Percentiles rank a stretch among this genome's conserved stretches.
These are phyloP conservation scores for Helleia helle DNA, from an alignment of 2,888 invertebrate species.

Conservation along the genomic window DNA sequence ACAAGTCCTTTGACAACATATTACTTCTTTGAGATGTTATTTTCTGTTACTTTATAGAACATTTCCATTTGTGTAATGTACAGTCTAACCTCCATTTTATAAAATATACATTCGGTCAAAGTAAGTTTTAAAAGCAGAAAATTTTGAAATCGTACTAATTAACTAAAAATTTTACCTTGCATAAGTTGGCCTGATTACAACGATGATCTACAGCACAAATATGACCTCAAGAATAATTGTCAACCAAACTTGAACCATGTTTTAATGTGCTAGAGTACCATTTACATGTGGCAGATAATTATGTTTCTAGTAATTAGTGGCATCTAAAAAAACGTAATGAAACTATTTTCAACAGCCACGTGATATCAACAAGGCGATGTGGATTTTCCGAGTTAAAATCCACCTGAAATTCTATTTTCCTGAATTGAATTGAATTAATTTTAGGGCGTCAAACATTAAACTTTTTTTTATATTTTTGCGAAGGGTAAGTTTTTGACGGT, in stretches of 20 bases:
- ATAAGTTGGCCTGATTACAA: slow-evolving; percentile 28
- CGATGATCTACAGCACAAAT: slow-evolving; percentile 13
- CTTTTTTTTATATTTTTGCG: too few relatives aligned
- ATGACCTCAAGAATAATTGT: slow-evolving; percentile 1
- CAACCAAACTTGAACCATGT: not conserved
- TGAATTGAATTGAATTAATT: too few relatives aligned
- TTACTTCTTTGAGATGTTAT: too few relatives aligned
- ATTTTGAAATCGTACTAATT: slow-evolving; percentile 34
- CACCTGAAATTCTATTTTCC: too few relatives aligned
- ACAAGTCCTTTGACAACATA: too few relatives aligned
- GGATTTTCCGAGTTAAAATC: too few relatives aligned
- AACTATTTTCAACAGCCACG: slow-evolving; percentile 5
- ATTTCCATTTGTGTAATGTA: not conserved
- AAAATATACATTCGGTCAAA: slow-evolving; percentile 6
- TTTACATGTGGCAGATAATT: not conserved
- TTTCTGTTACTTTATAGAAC: too few relatives aligned
- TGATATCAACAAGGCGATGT: slow-evolving; percentile 1
- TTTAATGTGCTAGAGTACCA: not conserved
- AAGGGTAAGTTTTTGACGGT: too few relatives aligned
- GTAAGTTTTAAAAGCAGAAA: slow-evolving; percentile 11
- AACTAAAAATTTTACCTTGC: slow-evolving; percentile 44
- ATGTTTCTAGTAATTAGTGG: not conserved
- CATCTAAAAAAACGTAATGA: slow-evolving; percentile 1
- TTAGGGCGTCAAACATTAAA: too few relatives aligned
- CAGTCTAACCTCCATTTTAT: too few relatives aligned